Evolutionary conservation across 2,113 vertebrate species (phyloP), one percentile per base, ranked within the genome.

Genomic region (Zingel zingel): DNA sequence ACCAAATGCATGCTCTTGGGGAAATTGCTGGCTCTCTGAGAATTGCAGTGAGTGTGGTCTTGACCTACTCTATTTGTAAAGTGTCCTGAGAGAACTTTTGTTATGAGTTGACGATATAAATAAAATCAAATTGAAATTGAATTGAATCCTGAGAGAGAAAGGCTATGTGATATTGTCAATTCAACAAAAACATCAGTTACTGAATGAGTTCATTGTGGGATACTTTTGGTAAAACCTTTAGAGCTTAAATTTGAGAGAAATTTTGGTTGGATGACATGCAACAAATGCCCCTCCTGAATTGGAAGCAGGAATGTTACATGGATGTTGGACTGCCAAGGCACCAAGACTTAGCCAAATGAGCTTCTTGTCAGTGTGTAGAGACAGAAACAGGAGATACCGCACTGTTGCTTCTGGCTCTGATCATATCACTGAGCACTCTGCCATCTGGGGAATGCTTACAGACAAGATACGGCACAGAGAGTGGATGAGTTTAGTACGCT

Each of bases 311-410:
- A 21, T 50, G 36, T 27, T 65, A 53, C 23, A 19, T 23, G 18
- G 18, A 54, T 54, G 47, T 16, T 39, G 80, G 59, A 47, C 72
- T 61, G 67, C n/a, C 76, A 62, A 66, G 51, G 58, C 58, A 82
- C 51, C 48, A 64, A 30, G 48, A 54, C 25, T 69, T 69, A 77
- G 80, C 77, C 76, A 74, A 84, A 86, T 83, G 61, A 78, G 68
- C 74, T 81, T 56, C 25, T 77, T 74, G 56, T 77, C 68, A 77
- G 68, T 64, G 39, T 83, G 33, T 8, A 9, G 12, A 25, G 23
- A 74, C 62, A 36, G 53, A 56, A 13, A 50, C 61, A 65, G 71
- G 33, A 61, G 56, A 18, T n/a, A 48, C 51, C 74, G 47, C 57
- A 23, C 25, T 4, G 45, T 19, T 69, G 76, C 80, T 83, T 57